Evolutionary conservation across 2,888 invertebrate species (phyloP).

Genomic region (Nomada ruficornis): DNA sequence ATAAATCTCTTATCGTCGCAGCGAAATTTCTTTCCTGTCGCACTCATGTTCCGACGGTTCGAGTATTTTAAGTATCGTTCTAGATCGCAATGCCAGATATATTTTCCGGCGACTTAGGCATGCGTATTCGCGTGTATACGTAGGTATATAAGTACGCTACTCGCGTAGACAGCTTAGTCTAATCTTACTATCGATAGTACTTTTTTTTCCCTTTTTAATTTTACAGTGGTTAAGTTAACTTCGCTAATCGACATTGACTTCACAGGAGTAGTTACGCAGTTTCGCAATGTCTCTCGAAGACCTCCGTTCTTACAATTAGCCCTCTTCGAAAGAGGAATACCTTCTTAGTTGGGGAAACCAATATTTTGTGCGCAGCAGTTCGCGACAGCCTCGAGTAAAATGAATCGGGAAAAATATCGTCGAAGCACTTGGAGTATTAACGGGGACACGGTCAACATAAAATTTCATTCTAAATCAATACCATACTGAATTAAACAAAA

Average conservation of each 20-base stretch:
- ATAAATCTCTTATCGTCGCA: not conserved
- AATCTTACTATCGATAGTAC: conserved; percentile 15
- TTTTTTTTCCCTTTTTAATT: conserved; percentile 3
- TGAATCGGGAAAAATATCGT: not conserved
- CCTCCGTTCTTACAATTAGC: not conserved
- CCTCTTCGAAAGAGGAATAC: conserved; percentile 44
- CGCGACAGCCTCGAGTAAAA: conserved; percentile 55
- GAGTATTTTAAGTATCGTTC: conserved; percentile 4
- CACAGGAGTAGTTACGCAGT: conserved; percentile 79
- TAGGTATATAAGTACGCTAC: conserved; percentile 11
- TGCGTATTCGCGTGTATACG: not conserved
- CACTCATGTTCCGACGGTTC: not conserved
- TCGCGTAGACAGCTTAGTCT: conserved; percentile 33
- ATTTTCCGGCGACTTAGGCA: not conserved
- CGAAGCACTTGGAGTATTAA: not conserved
- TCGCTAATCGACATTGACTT: conserved; percentile 82
- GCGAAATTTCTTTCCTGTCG: not conserved
- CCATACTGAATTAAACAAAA: no score
- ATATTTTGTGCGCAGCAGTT: conserved; percentile 78
- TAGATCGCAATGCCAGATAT: not conserved
- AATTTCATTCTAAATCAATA: no score
- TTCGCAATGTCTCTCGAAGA: conserved; percentile 62
- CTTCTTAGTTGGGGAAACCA: conserved; percentile 62
- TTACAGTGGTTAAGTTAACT: conserved; percentile 47
- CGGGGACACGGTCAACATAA: no score